phyloP scores from a whole-genome alignment of 2,888 invertebrate species.

The Cephus spinipes region DNA sequence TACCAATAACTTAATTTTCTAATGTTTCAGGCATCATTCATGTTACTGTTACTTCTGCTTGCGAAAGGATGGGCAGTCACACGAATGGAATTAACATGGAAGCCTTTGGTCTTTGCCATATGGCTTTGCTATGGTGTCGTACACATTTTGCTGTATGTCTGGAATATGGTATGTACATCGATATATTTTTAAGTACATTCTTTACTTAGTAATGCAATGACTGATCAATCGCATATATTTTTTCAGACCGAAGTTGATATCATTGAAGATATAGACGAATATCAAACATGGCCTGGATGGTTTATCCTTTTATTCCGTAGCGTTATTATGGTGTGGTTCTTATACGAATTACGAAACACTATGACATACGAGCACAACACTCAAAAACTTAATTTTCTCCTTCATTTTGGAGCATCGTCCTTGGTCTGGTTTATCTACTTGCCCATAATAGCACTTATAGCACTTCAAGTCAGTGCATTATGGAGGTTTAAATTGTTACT shows the following conservation, averaged over 20 bases:
- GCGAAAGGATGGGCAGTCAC: conserved; percentile 99
- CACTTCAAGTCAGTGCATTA: conserved; percentile 91
- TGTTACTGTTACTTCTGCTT: conserved; percentile 89
- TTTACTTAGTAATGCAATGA: not conserved
- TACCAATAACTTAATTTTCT: not conserved
- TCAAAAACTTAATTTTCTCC: conserved; percentile 89
- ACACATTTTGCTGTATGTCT: conserved; percentile 92
- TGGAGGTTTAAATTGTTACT: conserved; percentile 96
- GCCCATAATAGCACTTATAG: conserved; percentile 93
- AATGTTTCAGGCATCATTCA: conserved; percentile 84
- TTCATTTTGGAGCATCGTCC: conserved; percentile 97
- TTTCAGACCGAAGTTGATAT: conserved; percentile 94
- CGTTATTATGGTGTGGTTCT: conserved; percentile 90
- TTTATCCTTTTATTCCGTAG: conserved; percentile 88
- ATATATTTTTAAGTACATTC: not conserved
- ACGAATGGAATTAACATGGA: conserved; percentile 88
- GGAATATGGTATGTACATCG: conserved; percentile 88
- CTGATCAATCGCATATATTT: conserved; percentile 32
- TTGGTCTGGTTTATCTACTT: conserved; percentile 98
- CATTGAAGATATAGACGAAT: conserved; percentile 96
- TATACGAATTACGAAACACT: conserved; percentile 80
- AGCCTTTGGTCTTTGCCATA: conserved; percentile 84
- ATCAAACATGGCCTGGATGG: conserved; percentile 98
- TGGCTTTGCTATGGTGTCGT: conserved; percentile 94
- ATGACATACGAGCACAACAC: conserved; percentile 85